A percentile compares a stretch with the other conserved stretches of the same genome.
Conservation (phyloP, 2,113 vertebrate genomes). For the Crotalus tigris region DNA sequence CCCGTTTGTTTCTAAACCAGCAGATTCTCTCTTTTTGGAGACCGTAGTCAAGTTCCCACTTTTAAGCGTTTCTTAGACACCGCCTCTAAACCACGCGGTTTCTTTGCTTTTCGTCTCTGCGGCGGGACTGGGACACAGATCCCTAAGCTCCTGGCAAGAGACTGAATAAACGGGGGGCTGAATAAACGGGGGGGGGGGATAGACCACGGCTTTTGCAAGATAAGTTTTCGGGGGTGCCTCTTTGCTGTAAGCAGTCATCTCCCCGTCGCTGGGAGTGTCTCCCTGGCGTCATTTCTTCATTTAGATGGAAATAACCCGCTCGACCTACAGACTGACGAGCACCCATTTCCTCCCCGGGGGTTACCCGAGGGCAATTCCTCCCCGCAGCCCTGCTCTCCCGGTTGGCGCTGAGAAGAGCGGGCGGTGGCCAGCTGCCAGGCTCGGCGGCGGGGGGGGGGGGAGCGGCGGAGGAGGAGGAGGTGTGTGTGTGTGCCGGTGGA, state of each 20-base stretch:
- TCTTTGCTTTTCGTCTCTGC: not conserved
- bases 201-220: not conserved
- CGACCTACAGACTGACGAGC: not conserved
- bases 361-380: too few relatives aligned
- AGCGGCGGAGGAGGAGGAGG: not conserved
- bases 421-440: slow-evolving; percentile 45
- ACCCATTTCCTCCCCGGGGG: not conserved
- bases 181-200: not conserved
- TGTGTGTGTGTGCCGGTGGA: too few relatives aligned
- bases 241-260: not conserved
- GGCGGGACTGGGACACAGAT: not conserved
- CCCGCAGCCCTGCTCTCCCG: not conserved
- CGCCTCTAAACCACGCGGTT: not conserved
- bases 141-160: not conserved
- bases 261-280: not conserved
- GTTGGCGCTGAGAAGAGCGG: slow-evolving; percentile 17
- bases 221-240: not conserved
- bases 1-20: not conserved
- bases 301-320: too few relatives aligned
- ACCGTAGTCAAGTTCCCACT: not conserved
- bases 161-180: not conserved
- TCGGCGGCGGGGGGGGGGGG: not conserved
- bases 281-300: too few relatives aligned
- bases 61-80: not conserved
- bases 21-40: not conserved